Evolutionary conservation across 2,113 vertebrate genomes (phyloP), one percentile per base, ranked within the genome.

Genomic region (Galbula dea): DNA sequence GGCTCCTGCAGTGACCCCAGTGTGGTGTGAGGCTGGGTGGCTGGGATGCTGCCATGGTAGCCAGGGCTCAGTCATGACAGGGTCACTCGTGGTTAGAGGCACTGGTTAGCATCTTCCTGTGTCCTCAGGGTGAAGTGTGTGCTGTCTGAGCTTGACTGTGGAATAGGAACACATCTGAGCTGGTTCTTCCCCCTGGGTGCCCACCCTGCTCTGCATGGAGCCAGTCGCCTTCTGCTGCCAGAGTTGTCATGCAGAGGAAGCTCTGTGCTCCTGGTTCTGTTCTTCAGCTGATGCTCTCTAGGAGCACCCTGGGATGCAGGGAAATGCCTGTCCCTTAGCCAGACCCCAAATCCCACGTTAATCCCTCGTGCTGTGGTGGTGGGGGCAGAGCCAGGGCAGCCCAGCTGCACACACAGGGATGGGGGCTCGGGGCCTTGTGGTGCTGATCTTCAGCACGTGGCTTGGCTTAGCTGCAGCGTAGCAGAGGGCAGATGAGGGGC

Each of bases 1-100:
- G 3, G 1, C 54, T 39, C 58, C 51, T 1, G 0, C 11, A 3
- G 8, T 0, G 5, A 10, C 2, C n/a, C 6, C 20, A 0, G 15
- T 39, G 63, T n/a, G 4, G 1, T 16, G 43, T 37, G 5, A 7
- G 0, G 51, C 51, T 52, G 49, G 36, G 62, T 21, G 41, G 43
- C 26, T 41, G 69, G 3, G 27, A 23, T 65, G 37, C 15, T 54
- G 27, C 32, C 11, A 10, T 19, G 16, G 65, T 22, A 23, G 71
- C 77, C 3, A 10, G 62, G 9, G 77, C 84, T 73, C 8, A 34
- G 27, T 36, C 12, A 5, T 41, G 59, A 12, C 34, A 24, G 58
- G 52, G 43, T 73, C 18, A 4, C 20, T 59, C 5, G 15, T n/a
- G 2, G 18, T 49, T 4, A 9, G 71, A 41, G 74, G 46, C 27